phyloP scores from a whole-genome alignment of 2,797 vertebrate genomes.

The Galago senegalensis region DNA sequence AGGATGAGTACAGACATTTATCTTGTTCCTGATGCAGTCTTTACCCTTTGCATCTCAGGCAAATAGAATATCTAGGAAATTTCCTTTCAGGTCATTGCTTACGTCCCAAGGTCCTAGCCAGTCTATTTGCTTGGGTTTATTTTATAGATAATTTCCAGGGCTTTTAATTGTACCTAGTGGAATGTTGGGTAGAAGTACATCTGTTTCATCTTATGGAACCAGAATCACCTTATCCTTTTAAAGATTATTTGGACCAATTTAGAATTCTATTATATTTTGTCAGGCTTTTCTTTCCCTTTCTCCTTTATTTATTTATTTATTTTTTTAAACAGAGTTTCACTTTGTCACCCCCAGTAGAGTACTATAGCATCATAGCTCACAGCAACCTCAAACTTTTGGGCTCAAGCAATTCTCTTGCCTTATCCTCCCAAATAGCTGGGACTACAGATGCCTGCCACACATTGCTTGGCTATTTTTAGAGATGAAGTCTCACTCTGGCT shows the following conservation, averaged over 20 bases:
- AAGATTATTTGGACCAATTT: not conserved
- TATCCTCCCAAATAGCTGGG: no score
- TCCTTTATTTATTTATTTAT: not conserved
- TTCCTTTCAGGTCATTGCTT: not conserved
- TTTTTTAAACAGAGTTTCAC: no score
- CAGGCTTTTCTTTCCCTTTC: no score
- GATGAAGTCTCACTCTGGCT: no score
- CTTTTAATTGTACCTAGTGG: not conserved
- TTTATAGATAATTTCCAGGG: slow-evolving; percentile 5
- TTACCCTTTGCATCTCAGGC: not conserved
- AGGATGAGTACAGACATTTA: not conserved
- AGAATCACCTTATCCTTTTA: slow-evolving; percentile 1
- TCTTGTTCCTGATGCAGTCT: not conserved
- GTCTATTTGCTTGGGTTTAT: not conserved
- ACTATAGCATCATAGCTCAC: no score
- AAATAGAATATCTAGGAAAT: not conserved
- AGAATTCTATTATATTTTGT: slow-evolving; percentile 26
- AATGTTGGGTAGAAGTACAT: not conserved
- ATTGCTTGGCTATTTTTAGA: no score
- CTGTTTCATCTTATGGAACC: not conserved
- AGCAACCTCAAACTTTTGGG: no score
- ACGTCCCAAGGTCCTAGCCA: not conserved
- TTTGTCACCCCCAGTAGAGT: no score
- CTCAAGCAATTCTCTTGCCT: no score
- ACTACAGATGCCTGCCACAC: no score